Conservation (phyloP, 2,113 vertebrate genomes). For the Macquaria australasica region DNA sequence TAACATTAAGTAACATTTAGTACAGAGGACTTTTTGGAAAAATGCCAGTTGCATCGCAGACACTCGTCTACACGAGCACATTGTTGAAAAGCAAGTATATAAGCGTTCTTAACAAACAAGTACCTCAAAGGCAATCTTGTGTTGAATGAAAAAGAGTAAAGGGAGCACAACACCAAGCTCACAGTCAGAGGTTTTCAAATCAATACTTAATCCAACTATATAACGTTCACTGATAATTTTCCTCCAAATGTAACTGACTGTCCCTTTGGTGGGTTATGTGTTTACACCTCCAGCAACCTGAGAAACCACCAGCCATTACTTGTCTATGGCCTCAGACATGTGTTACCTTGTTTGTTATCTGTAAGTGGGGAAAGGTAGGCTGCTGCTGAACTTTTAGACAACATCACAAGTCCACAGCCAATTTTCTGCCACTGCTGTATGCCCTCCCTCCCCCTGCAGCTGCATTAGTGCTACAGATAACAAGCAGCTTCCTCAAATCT, state of each 20-base stretch:
- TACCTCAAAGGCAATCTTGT: background rate
- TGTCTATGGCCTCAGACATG: background rate
- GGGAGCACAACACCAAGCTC: background rate
- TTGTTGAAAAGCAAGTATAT: background rate
- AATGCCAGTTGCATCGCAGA: background rate
- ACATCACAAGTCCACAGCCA: background rate
- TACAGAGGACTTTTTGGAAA: background rate
- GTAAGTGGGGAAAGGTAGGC: background rate
- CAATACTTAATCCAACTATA: background rate
- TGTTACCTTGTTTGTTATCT: slow-evolving; percentile 2
- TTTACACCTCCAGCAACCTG: background rate
- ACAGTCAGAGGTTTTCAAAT: background rate
- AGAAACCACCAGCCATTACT: background rate
- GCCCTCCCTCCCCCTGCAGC: background rate
- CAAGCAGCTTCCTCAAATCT: slow-evolving; percentile 6
- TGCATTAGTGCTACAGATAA: background rate
- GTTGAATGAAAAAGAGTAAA: background rate
- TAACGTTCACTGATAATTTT: background rate
- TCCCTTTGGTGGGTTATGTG: background rate
- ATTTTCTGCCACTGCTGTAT: background rate
- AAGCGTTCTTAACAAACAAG: background rate
- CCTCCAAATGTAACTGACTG: background rate
- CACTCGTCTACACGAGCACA: background rate
- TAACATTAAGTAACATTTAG: too few species aligned
- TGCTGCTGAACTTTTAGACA: slow-evolving; percentile 12